Conservation (phyloP, 2,797 vertebrate genomes). For the Manis crassicaudata region DNA sequence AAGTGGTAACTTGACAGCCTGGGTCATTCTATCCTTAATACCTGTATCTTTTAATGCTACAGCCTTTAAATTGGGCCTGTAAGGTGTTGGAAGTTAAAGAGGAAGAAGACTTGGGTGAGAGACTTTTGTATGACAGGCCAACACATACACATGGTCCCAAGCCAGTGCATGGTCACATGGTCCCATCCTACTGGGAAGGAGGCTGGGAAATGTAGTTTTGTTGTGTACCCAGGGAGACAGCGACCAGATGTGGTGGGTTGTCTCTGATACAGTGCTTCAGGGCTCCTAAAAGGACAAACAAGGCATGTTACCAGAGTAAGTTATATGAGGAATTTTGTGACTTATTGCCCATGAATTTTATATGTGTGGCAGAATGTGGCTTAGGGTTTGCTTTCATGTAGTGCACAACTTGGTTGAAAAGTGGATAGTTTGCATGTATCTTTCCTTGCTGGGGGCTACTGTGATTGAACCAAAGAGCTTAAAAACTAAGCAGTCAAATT, state of each 20-base stretch:
- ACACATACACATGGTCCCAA: too few relatives aligned
- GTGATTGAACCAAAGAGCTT: neutral
- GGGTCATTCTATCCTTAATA: neutral
- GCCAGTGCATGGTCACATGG: neutral
- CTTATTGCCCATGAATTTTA: neutral
- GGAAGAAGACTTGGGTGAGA: slow-evolving; percentile 4
- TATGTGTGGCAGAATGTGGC: neutral
- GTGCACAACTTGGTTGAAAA: neutral
- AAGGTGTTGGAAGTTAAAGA: neutral
- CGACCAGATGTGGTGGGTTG: neutral
- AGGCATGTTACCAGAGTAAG: neutral
- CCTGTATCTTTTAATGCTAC: neutral
- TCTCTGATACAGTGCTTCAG: neutral
- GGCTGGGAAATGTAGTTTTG: neutral
- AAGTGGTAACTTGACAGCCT: neutral
- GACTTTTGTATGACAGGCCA: neutral
- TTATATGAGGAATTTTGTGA: neutral
- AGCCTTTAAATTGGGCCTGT: neutral
- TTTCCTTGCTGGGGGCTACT: neutral
- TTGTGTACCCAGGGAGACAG: neutral
- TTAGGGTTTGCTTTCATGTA: neutral
- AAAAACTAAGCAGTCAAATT: neutral
- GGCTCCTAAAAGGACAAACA: neutral
- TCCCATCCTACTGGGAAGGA: neutral
- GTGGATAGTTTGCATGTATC: neutral